Percentiles rank a stretch among this genome's conserved stretches.
These are phyloP conservation scores for Actias luna DNA, from an alignment of 2,888 invertebrate species.

Conservation along the genomic window DNA sequence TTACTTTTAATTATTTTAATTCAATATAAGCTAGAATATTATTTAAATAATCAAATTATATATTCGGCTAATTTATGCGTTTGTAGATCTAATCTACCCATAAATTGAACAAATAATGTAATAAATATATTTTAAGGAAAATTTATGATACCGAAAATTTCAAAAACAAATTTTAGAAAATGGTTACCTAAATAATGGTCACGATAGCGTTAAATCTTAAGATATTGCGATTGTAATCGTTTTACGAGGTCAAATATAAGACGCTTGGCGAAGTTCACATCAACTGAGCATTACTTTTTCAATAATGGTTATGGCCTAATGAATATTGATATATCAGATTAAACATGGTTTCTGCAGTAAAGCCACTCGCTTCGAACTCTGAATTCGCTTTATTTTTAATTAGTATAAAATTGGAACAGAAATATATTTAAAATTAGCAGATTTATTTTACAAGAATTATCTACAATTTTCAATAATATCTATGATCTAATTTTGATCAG, in stretches of 20 bases:
- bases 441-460: no score
- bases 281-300: background rate
- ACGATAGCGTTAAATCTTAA: background rate
- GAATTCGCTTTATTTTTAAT: background rate
- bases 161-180: background rate
- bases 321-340: background rate
- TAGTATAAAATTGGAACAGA: background rate
- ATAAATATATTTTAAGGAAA: background rate
- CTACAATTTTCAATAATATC: no score
- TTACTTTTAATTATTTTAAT: no score
- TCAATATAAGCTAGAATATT: no score
- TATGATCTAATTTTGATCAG: no score
- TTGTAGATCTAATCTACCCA: background rate
- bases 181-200: background rate
- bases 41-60: no score
- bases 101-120: background rate
- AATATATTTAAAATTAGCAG: background rate
- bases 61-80: background rate
- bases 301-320: background rate
- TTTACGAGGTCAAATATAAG: constrained; percentile 2
- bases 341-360: background rate
- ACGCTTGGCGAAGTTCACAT: background rate
- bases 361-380: background rate
- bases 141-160: background rate
- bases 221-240: background rate